phyloP scores from a whole-genome alignment of 2,888 invertebrate genomes.

The Nipponacmea schrenckii region DNA sequence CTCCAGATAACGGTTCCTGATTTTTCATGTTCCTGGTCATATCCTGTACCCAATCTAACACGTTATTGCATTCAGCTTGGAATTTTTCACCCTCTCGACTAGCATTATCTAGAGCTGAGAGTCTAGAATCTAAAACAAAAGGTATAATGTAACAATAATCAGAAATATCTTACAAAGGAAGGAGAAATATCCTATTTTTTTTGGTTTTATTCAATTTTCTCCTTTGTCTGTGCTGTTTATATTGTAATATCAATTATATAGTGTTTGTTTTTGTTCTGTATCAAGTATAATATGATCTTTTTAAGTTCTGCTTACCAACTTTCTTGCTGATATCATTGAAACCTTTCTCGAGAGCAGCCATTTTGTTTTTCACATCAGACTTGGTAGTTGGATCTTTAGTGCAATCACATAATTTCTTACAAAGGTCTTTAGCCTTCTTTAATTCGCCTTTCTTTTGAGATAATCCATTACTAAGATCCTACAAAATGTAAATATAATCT shows the following conservation, averaged over 20 bases:
- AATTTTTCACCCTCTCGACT: slow-evolving; percentile 88
- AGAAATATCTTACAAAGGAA: too few relatives aligned
- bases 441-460: slow-evolving; percentile 44
- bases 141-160: too few relatives aligned
- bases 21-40: slow-evolving; percentile 40
- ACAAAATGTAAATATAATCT: slow-evolving; percentile 12
- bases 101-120: slow-evolving; percentile 89
- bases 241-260: too few relatives aligned
- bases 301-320: slow-evolving; percentile 41
- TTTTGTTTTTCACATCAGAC: slow-evolving; percentile 89
- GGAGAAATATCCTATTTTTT: too few relatives aligned
- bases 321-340: slow-evolving; percentile 82
- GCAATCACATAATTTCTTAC: slow-evolving; percentile 84
- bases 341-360: slow-evolving; percentile 86
- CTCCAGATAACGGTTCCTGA: slow-evolving; percentile 80
- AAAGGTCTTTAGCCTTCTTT: slow-evolving; percentile 72
- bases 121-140: slow-evolving; percentile 65
- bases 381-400: slow-evolving; percentile 89
- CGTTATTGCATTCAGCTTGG: slow-evolving; percentile 87
- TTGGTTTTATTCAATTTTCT: too few relatives aligned
- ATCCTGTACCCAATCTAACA: slow-evolving; percentile 90
- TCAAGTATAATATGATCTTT: too few relatives aligned
- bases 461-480: slow-evolving; percentile 49
- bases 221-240: too few relatives aligned
- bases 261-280: too few relatives aligned